Base-by-base conservation (phyloP, 2,797 vertebrate genomes). In the Knipowitschia caucasica region DNA sequence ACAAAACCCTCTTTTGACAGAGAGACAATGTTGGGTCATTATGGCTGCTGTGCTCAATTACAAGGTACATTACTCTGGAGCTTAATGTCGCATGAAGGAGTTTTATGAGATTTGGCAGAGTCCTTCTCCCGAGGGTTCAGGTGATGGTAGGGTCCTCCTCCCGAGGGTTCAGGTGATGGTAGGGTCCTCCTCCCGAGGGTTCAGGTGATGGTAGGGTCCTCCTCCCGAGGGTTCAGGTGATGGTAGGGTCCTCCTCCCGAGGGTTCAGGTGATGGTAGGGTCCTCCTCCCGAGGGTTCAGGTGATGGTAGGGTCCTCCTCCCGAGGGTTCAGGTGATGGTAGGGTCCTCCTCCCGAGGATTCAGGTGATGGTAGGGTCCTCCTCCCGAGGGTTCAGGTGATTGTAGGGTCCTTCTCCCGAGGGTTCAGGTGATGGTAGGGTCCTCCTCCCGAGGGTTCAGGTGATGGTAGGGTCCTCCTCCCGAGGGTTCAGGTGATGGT, bases 41-140 rank as follows among this genome's bases (percentile, higher is more conserved):
- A 60, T 49, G 52, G 33, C 29, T 34, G 64, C 36, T 18, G 59
- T 40, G 39, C 62, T 55, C 62, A 29, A 67, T 77, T 80, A 73
- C 56, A 73, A 64, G 75, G 39, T 54, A 65, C 71, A 73, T 75
- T 67, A 74, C 60, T 61, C 24, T 26, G 56, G 62, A 40, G 67
- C 59, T 68, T 76, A 65, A 45, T 55, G 64, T 56, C 3, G 62
- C 44, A 59, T 75, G 71, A 71, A 79, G 72, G 56, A 29, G 75
- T 50, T 80, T 82, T 74, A 80, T 69, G 77, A 73, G 50, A 52
- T 69, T 47, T 73, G 71, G 67, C 59, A 34, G 40, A 66, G 62
- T 44, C 51, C 46, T 39, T 12, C 46, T 67, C 75, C 36, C 68
- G 25, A 18, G 51, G 62, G 51, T 50, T 60, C 58, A 39, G 23